A percentile compares a stretch with the other conserved stretches of the same genome.
phyloP scores from a whole-genome alignment of 2,888 invertebrate genomes.

The Lasioglossum malachurum region DNA sequence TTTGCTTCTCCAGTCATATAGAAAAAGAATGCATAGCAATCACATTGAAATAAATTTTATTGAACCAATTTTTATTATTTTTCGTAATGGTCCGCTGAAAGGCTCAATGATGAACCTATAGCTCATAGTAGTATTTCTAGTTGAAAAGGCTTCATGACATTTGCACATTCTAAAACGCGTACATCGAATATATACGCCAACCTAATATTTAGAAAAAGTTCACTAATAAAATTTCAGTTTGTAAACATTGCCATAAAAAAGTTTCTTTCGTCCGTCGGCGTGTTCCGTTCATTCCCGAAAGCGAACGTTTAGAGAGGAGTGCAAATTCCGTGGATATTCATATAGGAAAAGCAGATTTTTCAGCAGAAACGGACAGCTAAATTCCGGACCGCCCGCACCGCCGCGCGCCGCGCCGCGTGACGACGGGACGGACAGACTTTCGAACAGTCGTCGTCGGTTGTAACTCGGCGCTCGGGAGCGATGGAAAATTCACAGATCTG shows the following conservation, averaged over 20 bases:
- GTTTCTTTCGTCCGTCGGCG: background rate
- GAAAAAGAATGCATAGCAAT: too few relatives aligned
- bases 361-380: background rate
- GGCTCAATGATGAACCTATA: too few relatives aligned
- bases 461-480: background rate
- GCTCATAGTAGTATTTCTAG: background rate
- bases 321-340: background rate
- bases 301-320: background rate
- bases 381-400: background rate
- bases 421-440: background rate
- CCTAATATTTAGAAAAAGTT: background rate
- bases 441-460: background rate
- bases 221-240: background rate
- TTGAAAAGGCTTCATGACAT: background rate
- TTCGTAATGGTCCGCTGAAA: too few relatives aligned
- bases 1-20: too few relatives aligned
- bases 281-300: background rate
- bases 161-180: background rate
- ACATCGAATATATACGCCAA: background rate
- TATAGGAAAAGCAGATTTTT: background rate
- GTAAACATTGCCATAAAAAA: background rate
- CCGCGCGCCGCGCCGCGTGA: background rate
- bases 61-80: too few relatives aligned
- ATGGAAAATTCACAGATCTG: conserved; percentile 2
- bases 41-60: too few relatives aligned